Conservation (phyloP, 2,888 invertebrate genomes). For the Drosophila meridiana region DNA sequence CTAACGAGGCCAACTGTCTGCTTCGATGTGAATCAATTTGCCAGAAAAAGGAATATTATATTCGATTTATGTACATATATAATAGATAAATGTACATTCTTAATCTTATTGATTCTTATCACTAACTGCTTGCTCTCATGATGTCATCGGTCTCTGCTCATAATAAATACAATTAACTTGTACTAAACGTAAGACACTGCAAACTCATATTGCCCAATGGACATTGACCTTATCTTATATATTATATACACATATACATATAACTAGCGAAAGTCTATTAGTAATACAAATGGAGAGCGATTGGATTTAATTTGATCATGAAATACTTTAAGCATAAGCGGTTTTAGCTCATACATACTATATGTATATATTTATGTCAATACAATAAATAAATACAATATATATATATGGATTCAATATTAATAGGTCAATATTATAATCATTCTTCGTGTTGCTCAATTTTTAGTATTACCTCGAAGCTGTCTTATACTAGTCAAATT, state of each 20-base stretch:
- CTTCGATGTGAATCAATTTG: constrained; percentile 1
- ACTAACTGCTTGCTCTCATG: background rate
- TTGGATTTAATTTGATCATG: background rate
- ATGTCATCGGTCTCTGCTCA: background rate
- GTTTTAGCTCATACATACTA: background rate
- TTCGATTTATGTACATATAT: background rate
- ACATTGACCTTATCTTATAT: background rate
- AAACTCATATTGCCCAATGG: background rate
- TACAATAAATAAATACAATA: background rate
- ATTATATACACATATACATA: background rate
- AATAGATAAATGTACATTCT: background rate
- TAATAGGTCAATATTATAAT: background rate
- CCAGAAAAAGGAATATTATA: background rate
- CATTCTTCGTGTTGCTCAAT: background rate
- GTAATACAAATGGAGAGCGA: background rate
- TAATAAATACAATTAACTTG: background rate
- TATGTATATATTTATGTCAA: background rate
- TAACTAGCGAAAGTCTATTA: constrained; percentile 7
- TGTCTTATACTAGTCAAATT: background rate
- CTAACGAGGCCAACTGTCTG: constrained; percentile 3
- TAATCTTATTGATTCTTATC: constrained; percentile 7
- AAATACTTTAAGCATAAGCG: background rate
- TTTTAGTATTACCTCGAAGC: background rate
- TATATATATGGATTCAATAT: background rate
- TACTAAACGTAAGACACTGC: background rate